These are phyloP conservation scores for Uloborus diversus DNA, from an alignment of 1,140 invertebrate species.

Conservation along the genomic window DNA sequence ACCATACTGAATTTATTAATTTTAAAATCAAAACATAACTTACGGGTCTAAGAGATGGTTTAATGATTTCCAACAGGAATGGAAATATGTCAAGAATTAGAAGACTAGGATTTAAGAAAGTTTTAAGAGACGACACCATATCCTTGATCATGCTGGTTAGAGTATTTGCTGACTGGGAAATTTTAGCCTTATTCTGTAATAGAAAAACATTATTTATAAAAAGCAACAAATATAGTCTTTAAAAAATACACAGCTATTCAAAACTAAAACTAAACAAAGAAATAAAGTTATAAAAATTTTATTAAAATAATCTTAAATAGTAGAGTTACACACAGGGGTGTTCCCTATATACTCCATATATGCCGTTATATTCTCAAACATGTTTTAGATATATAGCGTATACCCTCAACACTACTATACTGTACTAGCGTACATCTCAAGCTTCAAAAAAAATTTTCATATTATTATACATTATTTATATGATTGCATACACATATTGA, in stretches of 20 bases:
- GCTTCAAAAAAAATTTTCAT: too few relatives aligned
- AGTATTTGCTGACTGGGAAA: slow-evolving; percentile 6
- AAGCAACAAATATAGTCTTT: too few relatives aligned
- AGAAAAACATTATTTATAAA: too few relatives aligned
- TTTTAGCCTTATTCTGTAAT: slow-evolving; percentile 22
- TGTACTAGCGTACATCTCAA: too few relatives aligned
- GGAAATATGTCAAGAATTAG: slow-evolving; percentile 79
- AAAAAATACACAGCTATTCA: neutral
- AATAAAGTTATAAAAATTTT: neutral
- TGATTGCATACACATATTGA: too few relatives aligned
- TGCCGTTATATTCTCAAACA: too few relatives aligned
- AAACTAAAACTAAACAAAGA: neutral
- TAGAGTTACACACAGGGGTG: too few relatives aligned
- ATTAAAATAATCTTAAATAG: too few relatives aligned
- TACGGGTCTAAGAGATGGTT: slow-evolving; percentile 80
- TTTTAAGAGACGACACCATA: slow-evolving; percentile 71
- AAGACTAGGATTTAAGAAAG: slow-evolving; percentile 69
- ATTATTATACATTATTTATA: too few relatives aligned
- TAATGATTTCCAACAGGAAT: slow-evolving; percentile 77
- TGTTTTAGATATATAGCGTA: neutral
- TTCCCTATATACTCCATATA: too few relatives aligned
- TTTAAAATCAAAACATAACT: slow-evolving; percentile 53
- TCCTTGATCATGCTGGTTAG: slow-evolving; percentile 68
- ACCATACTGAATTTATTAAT: neutral
- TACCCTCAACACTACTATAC: neutral